Conservation (phyloP, 30 jellyfish, hydroid and myxozoan genomes). For the Nemopilema nomurai region DNA sequence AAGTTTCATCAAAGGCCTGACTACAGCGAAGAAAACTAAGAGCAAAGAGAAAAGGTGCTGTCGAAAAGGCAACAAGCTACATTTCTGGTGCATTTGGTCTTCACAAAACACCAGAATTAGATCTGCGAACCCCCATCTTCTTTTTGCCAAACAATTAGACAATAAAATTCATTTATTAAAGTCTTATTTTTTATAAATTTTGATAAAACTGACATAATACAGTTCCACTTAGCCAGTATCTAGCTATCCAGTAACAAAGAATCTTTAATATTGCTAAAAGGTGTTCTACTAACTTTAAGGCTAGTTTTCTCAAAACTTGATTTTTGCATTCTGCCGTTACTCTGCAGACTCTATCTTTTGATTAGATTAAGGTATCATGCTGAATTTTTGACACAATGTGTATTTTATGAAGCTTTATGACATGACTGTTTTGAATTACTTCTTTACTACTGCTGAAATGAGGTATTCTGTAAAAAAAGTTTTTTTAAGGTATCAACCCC, state of each 20-base stretch:
- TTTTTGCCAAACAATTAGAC: not conserved
- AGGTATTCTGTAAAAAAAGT: not conserved
- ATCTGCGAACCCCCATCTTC: not conserved
- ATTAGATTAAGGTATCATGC: conserved; percentile 3
- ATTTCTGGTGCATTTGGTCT: conserved; percentile 22
- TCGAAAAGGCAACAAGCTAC: conserved; percentile 16
- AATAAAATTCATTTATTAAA: not conserved
- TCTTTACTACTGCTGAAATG: not conserved
- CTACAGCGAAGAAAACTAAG: conserved; percentile 1
- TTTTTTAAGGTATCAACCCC: not conserved
- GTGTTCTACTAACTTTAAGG: not conserved
- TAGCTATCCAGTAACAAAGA: not conserved
- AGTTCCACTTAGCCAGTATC: not conserved
- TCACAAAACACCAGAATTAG: conserved; percentile 13
- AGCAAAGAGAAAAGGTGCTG: conserved; percentile 24
- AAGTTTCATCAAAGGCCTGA: conserved; percentile 6
- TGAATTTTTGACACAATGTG: not conserved
- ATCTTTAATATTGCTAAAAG: not conserved
- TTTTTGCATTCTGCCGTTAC: not conserved
- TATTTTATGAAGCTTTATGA: conserved; percentile 10
- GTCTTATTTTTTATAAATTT: not conserved
- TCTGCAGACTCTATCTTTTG: conserved; percentile 10
- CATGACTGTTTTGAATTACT: conserved; percentile 7
- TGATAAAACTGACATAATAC: not conserved
- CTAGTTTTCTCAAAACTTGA: not conserved